Base-by-base conservation (phyloP, 2,113 vertebrate genomes). In the Epinephelus fuscoguttatus region DNA sequence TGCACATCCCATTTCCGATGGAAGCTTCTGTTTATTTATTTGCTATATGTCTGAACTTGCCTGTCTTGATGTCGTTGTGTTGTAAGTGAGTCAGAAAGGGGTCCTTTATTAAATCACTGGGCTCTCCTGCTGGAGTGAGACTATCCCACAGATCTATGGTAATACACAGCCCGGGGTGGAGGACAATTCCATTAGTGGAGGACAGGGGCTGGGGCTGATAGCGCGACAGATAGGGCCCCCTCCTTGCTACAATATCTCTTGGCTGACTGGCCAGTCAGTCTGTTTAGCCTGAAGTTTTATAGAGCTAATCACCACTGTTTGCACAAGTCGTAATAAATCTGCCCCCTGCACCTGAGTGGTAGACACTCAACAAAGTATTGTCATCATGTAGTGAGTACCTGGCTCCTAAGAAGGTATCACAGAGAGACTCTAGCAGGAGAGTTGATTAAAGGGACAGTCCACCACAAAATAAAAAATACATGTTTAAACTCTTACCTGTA, bases 111-210 rank as follows among this genome's bases (percentile, higher is more conserved):
- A 95, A 93, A 96, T 93, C 94, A 91, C 3, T 56, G 63, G 33
- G 21, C 87, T 91, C 92, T 91, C 88, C 91, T 88, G 88, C 90
- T 89, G 84, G 84, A 93, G 90, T 88, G 90, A 91, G 91, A 93
- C 91, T 91, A 93, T 93, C 89, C 94, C 92, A 90, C 93, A 94
- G 93, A 95, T 95, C 94, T 94, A 75, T 55, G 91, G 91, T 94
- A 95, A 95, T 94, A 93, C 91, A 85, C 84, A 86, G 92, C 92
- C 91, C 72, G 82, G 88, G 89, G 92, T 91, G 92, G 89, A 92
- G 87, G 91, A 92, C 93, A 93, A 94, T 95, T 94, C 92, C 93
- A 94, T 96, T 96, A 96, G 90, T 85, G 87, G 75, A 84, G 83
- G 91, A 87, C 95, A 93, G 86, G 91, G 91, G 92, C 82, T 78